Evolutionary conservation across 2,888 invertebrate species (phyloP).

Genomic region (Cephus nigrinus): DNA sequence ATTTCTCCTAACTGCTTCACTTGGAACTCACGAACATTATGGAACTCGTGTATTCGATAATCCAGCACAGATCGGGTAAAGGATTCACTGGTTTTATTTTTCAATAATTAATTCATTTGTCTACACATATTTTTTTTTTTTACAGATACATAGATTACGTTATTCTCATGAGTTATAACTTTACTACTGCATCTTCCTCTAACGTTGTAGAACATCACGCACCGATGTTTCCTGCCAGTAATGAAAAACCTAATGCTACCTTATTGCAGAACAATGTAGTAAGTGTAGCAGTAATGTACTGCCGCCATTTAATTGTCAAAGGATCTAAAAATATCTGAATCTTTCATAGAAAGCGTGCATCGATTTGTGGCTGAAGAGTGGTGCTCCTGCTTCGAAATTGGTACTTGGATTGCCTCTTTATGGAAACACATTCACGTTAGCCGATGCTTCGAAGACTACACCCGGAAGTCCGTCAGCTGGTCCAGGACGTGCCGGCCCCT

Average conservation of each 20-base stretch:
- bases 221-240: constrained; percentile 68
- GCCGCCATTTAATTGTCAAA: too few species aligned
- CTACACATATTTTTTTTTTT: not conserved
- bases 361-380: constrained; percentile 69
- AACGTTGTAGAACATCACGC: constrained; percentile 75
- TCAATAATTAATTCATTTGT: too few species aligned
- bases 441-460: constrained; percentile 61
- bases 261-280: too few species aligned
- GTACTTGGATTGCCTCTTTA: constrained; percentile 77
- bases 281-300: too few species aligned
- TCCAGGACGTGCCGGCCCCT: constrained; percentile 74
- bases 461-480: constrained; percentile 70
- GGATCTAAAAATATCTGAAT: constrained; percentile 12
- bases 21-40: constrained; percentile 68
- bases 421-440: constrained; percentile 51
- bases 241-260: not conserved
- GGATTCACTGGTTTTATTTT: too few species aligned
- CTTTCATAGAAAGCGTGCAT: constrained; percentile 66
- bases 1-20: constrained; percentile 40
- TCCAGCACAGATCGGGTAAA: constrained; percentile 69
- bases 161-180: constrained; percentile 78
- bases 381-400: constrained; percentile 67
- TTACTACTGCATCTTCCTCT: constrained; percentile 76
- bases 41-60: constrained; percentile 73
- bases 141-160: constrained; percentile 71